phyloP scores from a whole-genome alignment of 2,888 invertebrate genomes.

The Polydrusus tereticollis region DNA sequence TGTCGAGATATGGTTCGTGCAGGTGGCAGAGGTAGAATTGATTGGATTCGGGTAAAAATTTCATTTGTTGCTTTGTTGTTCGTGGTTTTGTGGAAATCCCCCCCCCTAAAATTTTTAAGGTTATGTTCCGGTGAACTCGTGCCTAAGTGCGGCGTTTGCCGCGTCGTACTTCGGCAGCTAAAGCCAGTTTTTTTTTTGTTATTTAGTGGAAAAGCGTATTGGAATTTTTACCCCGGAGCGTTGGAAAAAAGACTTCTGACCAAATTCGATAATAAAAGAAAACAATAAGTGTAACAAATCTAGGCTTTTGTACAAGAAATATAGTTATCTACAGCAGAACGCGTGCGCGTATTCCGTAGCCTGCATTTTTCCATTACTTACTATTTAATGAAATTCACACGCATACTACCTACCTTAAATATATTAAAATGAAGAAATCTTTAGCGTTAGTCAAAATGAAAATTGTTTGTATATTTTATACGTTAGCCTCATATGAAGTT shows the following conservation, averaged over 20 bases:
- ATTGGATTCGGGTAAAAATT: not conserved
- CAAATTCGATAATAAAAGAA: constrained; percentile 41
- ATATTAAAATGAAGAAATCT: constrained; percentile 4
- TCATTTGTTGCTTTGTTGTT: not conserved
- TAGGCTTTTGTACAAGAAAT: constrained; percentile 28
- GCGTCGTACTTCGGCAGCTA: not conserved
- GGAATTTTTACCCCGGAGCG: not conserved
- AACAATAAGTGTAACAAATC: constrained; percentile 22
- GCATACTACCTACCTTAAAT: constrained; percentile 24
- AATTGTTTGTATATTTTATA: constrained; percentile 53
- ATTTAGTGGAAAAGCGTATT: not conserved
- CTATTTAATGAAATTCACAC: constrained; percentile 30
- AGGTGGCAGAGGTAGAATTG: not conserved
- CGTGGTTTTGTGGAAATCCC: not conserved
- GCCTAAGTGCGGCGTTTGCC: not conserved
- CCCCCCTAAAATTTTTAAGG: not conserved
- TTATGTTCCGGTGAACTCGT: not conserved
- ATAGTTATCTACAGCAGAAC: constrained; percentile 2
- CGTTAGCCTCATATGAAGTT: constrained; percentile 44
- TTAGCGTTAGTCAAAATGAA: constrained; percentile 31
- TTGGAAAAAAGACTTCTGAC: constrained; percentile 14
- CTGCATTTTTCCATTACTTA: constrained; percentile 42
- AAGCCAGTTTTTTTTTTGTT: too few relatives aligned
- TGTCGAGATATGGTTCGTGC: not conserved
- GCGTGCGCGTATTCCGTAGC: constrained; percentile 32